Base-by-base conservation (phyloP, 2,888 invertebrate species). In the Oxystoma pomonae region DNA sequence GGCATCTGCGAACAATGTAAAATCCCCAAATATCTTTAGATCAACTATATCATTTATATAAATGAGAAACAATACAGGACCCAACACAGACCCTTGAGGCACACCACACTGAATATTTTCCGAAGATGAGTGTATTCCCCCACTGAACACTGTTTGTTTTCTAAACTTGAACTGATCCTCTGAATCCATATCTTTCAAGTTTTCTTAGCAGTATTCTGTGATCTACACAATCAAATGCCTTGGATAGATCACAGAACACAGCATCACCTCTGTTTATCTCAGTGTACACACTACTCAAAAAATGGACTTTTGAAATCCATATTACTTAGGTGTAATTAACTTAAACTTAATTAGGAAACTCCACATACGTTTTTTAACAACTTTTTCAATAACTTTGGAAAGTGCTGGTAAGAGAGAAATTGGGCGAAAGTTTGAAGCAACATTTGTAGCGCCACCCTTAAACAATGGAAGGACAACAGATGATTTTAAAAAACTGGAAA, bases 171-270 rank as follows among this genome's bases (percentile, higher is more conserved):
- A 35, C 5, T 35, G 12, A 35, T 21, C 58, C 58, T 16, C 58
- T 21, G 35, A 58, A 20, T n/a, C 58, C 58, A 22, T 58, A 58
- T 7, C 9, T 16, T 35, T 58, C 7, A 1, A 58, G 7, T 16
- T 58, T 58, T 16, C 9, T 19, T 22, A 57, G 21, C 57, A 57
- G 57, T 57, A 22, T 57, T 57, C 21, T n/a, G 18, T 58, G 58
- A 58, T 35, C 18, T 2, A 58, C 58, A 58, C 58, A 58, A 22
- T 58, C 58, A n/a, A 57, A 57, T 1, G 57, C 57, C 21, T 57
- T 57, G 12, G 9, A n/a, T 2, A 58, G 16, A 35, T 58, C 58
- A n/a, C 9, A 58, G 18, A 58, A 58, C n/a, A 58, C 58, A 35
- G 58, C 58, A 3, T 35, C 35, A 35, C 35, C 35, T 12, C 12